Conservation (phyloP, 2,888 invertebrate species). For the Bellardia pandia region DNA sequence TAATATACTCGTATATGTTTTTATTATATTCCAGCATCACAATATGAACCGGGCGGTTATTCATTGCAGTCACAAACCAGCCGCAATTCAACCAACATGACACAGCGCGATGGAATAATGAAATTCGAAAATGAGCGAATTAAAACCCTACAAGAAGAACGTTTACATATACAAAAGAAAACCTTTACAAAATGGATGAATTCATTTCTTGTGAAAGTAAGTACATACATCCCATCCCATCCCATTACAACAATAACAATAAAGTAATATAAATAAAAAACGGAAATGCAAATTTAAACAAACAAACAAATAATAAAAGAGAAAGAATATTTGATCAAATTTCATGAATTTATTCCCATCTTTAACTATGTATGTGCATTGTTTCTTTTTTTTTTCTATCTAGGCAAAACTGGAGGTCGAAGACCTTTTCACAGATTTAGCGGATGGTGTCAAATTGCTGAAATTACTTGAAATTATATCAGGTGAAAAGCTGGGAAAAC, state of each 20-base stretch:
- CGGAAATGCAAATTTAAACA: constrained; percentile 48
- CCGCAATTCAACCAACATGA: constrained; percentile 90
- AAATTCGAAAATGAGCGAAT: constrained; percentile 99
- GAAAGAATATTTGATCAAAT: constrained; percentile 40
- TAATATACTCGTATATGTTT: neutral
- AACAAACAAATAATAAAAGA: neutral
- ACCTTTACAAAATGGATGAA: constrained; percentile 99
- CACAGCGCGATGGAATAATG: constrained; percentile 94
- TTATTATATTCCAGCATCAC: constrained; percentile 85
- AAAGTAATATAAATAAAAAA: constrained; percentile 17
- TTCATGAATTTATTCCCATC: constrained; percentile 23
- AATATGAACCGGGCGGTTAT: constrained; percentile 89
- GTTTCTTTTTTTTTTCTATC: constrained; percentile 2
- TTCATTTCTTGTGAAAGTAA: constrained; percentile 96
- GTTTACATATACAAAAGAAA: constrained; percentile 99
- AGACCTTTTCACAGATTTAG: constrained; percentile 97
- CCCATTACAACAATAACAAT: neutral
- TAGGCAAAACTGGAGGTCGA: constrained; percentile 99
- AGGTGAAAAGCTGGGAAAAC: constrained; percentile 97
- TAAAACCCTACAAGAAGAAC: constrained; percentile 98
- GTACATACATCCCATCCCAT: constrained; percentile 10
- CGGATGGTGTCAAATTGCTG: constrained; percentile 96
- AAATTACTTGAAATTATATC: constrained; percentile 99
- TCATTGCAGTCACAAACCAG: constrained; percentile 86
- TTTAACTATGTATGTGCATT: constrained; percentile 9